phyloP scores from a whole-genome alignment of 2,113 vertebrate species.

The Parus major region DNA sequence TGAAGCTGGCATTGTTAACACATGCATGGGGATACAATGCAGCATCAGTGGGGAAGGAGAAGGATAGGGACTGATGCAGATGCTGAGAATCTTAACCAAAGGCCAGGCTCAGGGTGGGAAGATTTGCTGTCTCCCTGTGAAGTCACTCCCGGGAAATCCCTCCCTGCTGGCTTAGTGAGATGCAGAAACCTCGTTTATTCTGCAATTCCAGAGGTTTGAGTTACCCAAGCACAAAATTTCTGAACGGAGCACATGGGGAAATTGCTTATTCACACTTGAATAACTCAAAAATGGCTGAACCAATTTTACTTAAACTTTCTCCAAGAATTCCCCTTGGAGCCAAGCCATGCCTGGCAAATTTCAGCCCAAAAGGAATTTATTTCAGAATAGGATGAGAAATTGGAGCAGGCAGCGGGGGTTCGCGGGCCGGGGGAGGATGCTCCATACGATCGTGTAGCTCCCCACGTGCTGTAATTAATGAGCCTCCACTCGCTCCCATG shows the following conservation, averaged over 20 bases:
- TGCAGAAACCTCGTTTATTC: slow-evolving; percentile 4
- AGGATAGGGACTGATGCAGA: not conserved
- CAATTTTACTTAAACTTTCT: slow-evolving; percentile 65
- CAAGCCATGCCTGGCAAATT: slow-evolving; percentile 57
- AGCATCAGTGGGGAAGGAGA: not conserved
- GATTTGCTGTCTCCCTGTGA: not conserved
- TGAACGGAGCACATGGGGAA: slow-evolving; percentile 49
- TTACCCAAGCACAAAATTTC: slow-evolving; percentile 62
- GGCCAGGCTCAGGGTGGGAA: not conserved
- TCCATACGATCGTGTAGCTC: not conserved
- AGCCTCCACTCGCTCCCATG: not conserved
- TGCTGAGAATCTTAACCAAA: not conserved
- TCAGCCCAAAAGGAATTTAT: slow-evolving; percentile 49
- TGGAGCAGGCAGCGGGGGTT: not conserved
- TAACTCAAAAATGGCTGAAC: slow-evolving; percentile 64
- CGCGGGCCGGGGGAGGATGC: not conserved
- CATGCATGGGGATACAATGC: fast-evolving
- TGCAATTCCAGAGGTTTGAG: slow-evolving; percentile 20
- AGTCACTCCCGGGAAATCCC: not conserved
- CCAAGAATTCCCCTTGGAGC: slow-evolving; percentile 59
- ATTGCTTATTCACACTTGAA: slow-evolving; percentile 69
- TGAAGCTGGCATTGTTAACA: fast-evolving
- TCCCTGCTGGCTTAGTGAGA: not conserved
- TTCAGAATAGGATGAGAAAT: slow-evolving; percentile 50
- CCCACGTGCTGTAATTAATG: not conserved